Base-by-base conservation (phyloP, 2,888 invertebrate species). In the Gymnocheta viridis region DNA sequence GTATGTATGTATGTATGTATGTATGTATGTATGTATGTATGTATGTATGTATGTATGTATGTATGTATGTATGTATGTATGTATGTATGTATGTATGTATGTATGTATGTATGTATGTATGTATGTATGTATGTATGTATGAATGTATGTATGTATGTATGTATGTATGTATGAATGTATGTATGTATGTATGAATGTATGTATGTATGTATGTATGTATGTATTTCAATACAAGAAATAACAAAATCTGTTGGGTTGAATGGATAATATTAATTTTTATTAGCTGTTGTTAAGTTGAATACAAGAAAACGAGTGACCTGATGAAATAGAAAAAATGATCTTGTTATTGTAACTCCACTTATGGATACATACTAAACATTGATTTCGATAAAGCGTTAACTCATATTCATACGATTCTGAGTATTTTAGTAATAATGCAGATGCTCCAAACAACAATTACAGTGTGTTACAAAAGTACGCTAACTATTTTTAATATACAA, bases 31-130 rank as follows among this genome's bases (percentile, higher is more conserved):
- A 38, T 38, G 38, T 38, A 38, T 38, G 38, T 38, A 38, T 38
- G 38, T 38, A 38, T 38, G 38, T 38, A 38, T 38, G 38, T 38
- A 38, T 38, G 38, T 38, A 38, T 38, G 38, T 38, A 38, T 38
- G 38, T 38, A 38, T 38, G 38, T 38, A 38, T 38, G 38, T 38
- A 38, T 38, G 38, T 38, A 38, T 38, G 38, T 54, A n/a, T 54
- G 54, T 54, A 54, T 29, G 29, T 54, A 54, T 54, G 54, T 54
- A 29, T 29, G 29, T 54, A 54, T 27, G 29, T 54, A 29, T 54
- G 54, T 54, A 54, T 54, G 38, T 38, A 38, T 38, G 38, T 38
- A 38, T 38, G 38, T 38, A 38, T 38, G 38, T 38, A 38, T 38
- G 38, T 38, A 38, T 38, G 38, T 38, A 38, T 38, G 38, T 38